Evolutionary conservation across 2,888 invertebrate species (phyloP).

Genomic region (Nowickia ferox): DNA sequence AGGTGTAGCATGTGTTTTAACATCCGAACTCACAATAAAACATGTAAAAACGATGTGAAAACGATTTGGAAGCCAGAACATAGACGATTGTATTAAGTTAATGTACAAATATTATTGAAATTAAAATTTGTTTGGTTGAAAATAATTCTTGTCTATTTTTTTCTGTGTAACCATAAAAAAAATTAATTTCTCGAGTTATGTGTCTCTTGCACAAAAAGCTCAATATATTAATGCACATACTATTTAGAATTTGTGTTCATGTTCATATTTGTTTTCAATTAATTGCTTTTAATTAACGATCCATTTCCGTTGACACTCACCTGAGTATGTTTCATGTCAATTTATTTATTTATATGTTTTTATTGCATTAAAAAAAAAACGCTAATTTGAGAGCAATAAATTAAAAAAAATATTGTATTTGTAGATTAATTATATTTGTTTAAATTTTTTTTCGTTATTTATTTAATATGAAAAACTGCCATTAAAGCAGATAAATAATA

Average conservation of each 20-base stretch:
- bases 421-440: conserved; percentile 50
- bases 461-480: conserved; percentile 36
- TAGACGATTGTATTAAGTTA: too few species aligned
- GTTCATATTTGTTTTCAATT: conserved; percentile 55
- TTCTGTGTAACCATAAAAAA: too few species aligned
- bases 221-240: not conserved
- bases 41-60: too few species aligned
- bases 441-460: conserved; percentile 47
- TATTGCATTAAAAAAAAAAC: conserved; percentile 41
- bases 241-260: conserved; percentile 14
- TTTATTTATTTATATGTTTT: conserved; percentile 46
- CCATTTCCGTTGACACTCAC: conserved; percentile 75
- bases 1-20: too few species aligned
- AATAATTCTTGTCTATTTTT: too few species aligned
- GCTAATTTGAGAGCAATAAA: conserved; percentile 27
- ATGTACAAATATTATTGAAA: too few species aligned
- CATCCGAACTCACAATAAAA: too few species aligned
- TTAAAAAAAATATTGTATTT: conserved; percentile 43
- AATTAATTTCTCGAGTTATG: too few species aligned
- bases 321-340: conserved; percentile 73
- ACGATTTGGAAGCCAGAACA: too few species aligned
- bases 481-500: conserved; percentile 44
- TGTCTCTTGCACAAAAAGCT: too few species aligned
- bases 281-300: conserved; percentile 70
- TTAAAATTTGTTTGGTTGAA: too few species aligned